Conservation (phyloP, 1,140 invertebrate genomes). For the fruit fly (Drosophila melanogaster) region Release_6_plus_ISO1_MT NT_033779.5:12955501-12956000, state of each 20-base stretch:
- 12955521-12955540: background rate
- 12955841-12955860: conserved; percentile 7
- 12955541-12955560: too few species aligned
- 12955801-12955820: conserved; percentile 57
- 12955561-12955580: too few species aligned
- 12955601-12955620: too few species aligned
- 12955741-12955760: conserved; percentile 77
- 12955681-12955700: background rate
- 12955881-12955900: conserved; percentile 17
- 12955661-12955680: background rate
- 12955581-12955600: too few species aligned
- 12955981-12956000: conserved; percentile 72
- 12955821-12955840: conserved; percentile 76
- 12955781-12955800: conserved; percentile 57
- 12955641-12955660: too few species aligned
- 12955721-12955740: conserved; percentile 15
- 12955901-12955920: conserved; percentile 35
- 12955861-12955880: conserved; percentile 3
- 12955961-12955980: conserved; percentile 83
- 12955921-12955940: conserved; percentile 34
- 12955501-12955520: conserved; percentile 8
- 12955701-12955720: background rate
- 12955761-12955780: conserved; percentile 81
- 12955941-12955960: conserved; percentile 57
- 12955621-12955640: too few species aligned